A percentile compares a stretch with the other conserved stretches of the same genome.
Evolutionary conservation across 2,113 vertebrate genomes (phyloP).

Genomic region (Poeciliopsis retropinna): DNA sequence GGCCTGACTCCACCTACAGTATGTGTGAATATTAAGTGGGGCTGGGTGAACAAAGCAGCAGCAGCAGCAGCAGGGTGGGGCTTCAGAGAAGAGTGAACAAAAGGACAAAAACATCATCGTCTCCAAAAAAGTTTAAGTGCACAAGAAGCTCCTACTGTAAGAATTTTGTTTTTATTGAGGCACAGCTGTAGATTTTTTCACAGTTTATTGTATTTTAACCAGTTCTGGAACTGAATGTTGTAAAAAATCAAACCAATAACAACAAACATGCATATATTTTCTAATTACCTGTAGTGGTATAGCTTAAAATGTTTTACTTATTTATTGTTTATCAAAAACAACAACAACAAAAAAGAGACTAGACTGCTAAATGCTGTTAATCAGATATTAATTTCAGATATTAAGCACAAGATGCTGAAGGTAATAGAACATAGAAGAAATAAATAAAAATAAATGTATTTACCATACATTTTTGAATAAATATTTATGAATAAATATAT

Average conservation of each 20-base stretch:
- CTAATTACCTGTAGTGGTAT: background rate
- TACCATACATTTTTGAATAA: no score
- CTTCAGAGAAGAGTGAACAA: conserved; percentile 48
- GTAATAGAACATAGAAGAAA: no score
- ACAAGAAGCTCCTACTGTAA: background rate
- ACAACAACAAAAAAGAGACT: background rate
- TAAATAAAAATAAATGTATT: no score
- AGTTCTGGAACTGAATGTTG: background rate
- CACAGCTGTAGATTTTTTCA: background rate
- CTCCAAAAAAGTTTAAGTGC: conserved; percentile 27
- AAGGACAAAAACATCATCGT: conserved; percentile 31
- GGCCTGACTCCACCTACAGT: conserved; percentile 46
- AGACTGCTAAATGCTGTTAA: background rate
- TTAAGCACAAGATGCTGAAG: no score
- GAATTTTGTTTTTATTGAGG: background rate
- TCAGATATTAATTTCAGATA: no score
- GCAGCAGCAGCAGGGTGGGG: conserved; percentile 63
- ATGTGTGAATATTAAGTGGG: conserved; percentile 60
- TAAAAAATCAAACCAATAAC: background rate
- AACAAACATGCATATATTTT: background rate
- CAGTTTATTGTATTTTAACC: background rate
- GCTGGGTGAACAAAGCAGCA: conserved; percentile 59
- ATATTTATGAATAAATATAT: no score
- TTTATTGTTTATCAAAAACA: background rate
- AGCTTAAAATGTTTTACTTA: background rate